phyloP scores from a whole-genome alignment of 2,888 invertebrate genomes.

The Epirrita christyi region DNA sequence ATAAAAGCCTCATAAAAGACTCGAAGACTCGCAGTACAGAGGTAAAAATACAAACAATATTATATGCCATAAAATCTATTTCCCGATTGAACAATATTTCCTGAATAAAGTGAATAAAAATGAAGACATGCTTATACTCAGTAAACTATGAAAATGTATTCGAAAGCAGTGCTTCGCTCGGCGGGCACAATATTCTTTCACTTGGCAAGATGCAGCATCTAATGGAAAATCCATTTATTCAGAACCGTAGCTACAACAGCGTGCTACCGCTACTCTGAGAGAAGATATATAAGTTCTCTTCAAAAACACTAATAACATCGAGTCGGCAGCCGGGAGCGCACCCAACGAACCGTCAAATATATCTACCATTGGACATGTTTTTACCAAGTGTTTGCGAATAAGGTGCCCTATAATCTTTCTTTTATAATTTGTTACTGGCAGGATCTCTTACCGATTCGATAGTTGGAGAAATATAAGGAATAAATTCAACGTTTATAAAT shows the following conservation, averaged over 20 bases:
- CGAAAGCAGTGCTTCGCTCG: slow-evolving; percentile 42
- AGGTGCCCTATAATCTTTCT: slow-evolving; percentile 6
- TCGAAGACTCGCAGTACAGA: slow-evolving; percentile 17
- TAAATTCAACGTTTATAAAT: slow-evolving; percentile 31
- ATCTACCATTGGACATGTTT: slow-evolving; percentile 13
- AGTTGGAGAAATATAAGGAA: not conserved
- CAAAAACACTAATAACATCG: slow-evolving; percentile 31
- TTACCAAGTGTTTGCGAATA: slow-evolving; percentile 4
- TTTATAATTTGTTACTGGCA: slow-evolving; percentile 6
- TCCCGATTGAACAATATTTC: slow-evolving; percentile 34
- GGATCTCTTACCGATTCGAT: not conserved
- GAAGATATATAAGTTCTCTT: slow-evolving; percentile 39
- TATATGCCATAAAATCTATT: slow-evolving; percentile 30
- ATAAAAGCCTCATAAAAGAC: slow-evolving; percentile 35
- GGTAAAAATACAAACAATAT: slow-evolving; percentile 30
- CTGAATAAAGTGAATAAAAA: slow-evolving; percentile 37
- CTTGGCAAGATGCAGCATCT: slow-evolving; percentile 49
- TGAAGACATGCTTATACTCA: slow-evolving; percentile 34
- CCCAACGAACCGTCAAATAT: slow-evolving; percentile 42
- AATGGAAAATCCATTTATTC: slow-evolving; percentile 69
- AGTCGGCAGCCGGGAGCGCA: slow-evolving; percentile 12
- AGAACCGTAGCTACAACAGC: slow-evolving; percentile 47
- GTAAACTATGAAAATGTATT: slow-evolving; percentile 48
- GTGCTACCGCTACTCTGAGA: slow-evolving; percentile 47
- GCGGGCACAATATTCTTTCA: slow-evolving; percentile 46